phyloP scores from a whole-genome alignment of 2,113 vertebrate species.

The Cnemophilus loriae region DNA sequence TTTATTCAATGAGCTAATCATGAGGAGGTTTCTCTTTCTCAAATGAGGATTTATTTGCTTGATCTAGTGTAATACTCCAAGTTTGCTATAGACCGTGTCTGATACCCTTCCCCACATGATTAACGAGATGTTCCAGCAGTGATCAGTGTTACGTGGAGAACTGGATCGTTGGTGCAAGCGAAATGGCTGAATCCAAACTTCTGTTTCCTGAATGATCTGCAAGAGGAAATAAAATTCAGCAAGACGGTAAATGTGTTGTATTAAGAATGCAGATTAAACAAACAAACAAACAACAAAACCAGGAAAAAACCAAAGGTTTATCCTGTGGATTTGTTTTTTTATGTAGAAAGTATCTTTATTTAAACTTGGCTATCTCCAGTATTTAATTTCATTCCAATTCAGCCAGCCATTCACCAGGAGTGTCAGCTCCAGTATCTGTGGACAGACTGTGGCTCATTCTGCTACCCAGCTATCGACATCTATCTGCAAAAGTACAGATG shows the following conservation, averaged over 20 bases:
- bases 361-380: neutral
- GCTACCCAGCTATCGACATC: neutral
- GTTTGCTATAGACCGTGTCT: neutral
- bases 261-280: neutral
- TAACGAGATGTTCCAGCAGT: neutral
- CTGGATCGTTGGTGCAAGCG: fast-evolving
- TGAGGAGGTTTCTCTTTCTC: neutral
- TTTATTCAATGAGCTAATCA: neutral
- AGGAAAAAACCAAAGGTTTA: neutral
- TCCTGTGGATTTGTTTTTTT: neutral
- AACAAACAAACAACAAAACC: neutral
- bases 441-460: neutral
- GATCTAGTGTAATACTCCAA: neutral
- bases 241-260: neutral
- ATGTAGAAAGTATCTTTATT: neutral
- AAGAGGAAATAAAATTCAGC: neutral
- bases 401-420: neutral
- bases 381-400: neutral
- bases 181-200: neutral
- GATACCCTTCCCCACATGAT: neutral
- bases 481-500: neutral
- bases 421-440: neutral
- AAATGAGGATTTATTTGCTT: neutral
- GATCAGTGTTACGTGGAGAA: neutral
- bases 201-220: neutral